A percentile compares a stretch with the other conserved stretches of the same genome.
Conservation (phyloP, 2,888 invertebrate species). For the Biston stratarius region DNA sequence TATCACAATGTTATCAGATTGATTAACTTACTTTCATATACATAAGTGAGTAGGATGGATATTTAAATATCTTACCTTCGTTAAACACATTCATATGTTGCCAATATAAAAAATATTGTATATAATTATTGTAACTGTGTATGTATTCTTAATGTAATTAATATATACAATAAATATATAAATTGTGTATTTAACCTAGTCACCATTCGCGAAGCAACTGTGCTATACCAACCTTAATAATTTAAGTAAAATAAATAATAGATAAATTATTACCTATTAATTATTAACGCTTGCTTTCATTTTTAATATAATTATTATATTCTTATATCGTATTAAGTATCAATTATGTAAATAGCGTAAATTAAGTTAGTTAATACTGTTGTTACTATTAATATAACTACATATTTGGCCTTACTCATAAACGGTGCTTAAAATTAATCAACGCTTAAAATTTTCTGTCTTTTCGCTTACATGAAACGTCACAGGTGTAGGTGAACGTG, state of each 20-base stretch:
- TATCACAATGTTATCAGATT: too few species aligned
- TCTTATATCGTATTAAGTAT: slow-evolving; percentile 10
- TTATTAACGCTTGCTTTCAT: slow-evolving; percentile 22
- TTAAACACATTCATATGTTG: background rate
- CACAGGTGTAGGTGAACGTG: too few species aligned
- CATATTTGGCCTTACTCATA: background rate
- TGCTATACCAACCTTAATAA: slow-evolving; percentile 36
- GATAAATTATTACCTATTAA: slow-evolving; percentile 11
- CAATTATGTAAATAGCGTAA: slow-evolving; percentile 20
- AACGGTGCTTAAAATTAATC: too few species aligned
- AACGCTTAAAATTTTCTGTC: too few species aligned
- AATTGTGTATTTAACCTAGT: slow-evolving; percentile 52
- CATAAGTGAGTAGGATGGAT: too few species aligned
- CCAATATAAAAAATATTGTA: slow-evolving; percentile 19
- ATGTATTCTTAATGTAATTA: slow-evolving; percentile 14
- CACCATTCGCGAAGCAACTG: slow-evolving; percentile 41
- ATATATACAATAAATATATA: slow-evolving; percentile 33
- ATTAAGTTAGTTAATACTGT: slow-evolving; percentile 20
- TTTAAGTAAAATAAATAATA: slow-evolving; percentile 7
- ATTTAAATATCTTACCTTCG: background rate
- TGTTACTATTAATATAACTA: slow-evolving; percentile 16
- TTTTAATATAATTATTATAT: slow-evolving; percentile 11
- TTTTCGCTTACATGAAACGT: too few species aligned
- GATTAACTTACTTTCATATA: too few species aligned
- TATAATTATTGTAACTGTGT: slow-evolving; percentile 38